Evolutionary conservation across 2,797 vertebrate species (phyloP), one percentile per base, ranked within the genome.

Genomic region (Trachurus trachurus): DNA sequence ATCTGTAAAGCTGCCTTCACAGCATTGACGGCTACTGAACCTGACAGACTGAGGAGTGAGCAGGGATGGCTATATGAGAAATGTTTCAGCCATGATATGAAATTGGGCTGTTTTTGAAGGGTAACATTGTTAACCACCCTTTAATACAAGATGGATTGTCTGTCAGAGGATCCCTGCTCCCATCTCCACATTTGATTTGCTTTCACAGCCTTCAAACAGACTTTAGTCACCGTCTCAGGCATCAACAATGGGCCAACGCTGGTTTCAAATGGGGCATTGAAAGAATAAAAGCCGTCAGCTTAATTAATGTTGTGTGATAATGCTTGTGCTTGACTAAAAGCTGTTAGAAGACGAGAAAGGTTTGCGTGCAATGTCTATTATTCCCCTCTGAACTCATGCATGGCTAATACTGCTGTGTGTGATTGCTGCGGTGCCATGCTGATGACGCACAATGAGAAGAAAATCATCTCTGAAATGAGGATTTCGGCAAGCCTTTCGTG

Each of bases 281-380:
- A 80, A 88, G 85, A 90, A 88, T 80, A 83, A 89, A 91, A 90
- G 79, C 66, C 78, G 44, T 78, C 76, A 73, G 82, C 71, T 84
- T 90, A 89, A 92, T 91, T 90, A 92, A 89, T 76, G 82, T 78
- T 71, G 81, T 81, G 88, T 77, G 88, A 90, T 91, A 90, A 90
- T 77, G 71, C 66, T 78, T 74, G 82, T 76, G 87, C 80, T 80
- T 72, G 79, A 88, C 81, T 83, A 73, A 80, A 63, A 83, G 83
- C 74, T 50, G 74, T 50, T 54, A 67, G 74, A 71, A 84, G 88
- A 87, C 16, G 72, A 87, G 84, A 85, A 42, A 78, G 80, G 81
- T 75, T 84, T 80, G 78, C 76, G 66, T 87, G 76, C 73, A 88
- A 87, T 84, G 88, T 90, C 82, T 89, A 81, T 91, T 92, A 88